Evolutionary conservation across 2,113 vertebrate genomes (phyloP), one percentile per base, ranked within the genome.

Genomic region (Haplochromis vanheusdeni): DNA sequence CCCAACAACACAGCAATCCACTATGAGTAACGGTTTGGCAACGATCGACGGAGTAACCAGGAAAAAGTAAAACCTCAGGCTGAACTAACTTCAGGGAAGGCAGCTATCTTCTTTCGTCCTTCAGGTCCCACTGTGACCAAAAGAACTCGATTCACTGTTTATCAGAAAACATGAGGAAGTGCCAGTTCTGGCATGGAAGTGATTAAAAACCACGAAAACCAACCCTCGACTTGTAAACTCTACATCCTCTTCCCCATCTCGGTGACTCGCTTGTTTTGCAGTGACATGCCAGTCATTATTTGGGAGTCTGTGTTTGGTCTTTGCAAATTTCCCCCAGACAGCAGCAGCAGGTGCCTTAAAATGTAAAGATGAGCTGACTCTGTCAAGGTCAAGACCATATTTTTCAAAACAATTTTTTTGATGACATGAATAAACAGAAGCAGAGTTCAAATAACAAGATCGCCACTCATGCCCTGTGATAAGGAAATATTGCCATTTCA

Each of bases 271-370:
- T 89, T 86, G 65, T 88, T 68, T 84, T 82, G 80, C 79, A 9
- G 6, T 6, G 33, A 81, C 81, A 80, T 21, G n/a, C 33, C 42
- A 60, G 35, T 86, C 86, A 75, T 75, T 49, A 83, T 75, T 54
- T 12, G 31, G 26, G 82, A 89, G 85, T 80, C 58, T 4, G 4
- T 84, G 89, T 92, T 89, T 87, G 81, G 84, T 82, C 92, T 90
- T 65, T 82, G 60, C 33, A 13, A 42, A 26, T 35, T 55, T 35
- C 23, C 45, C 47, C 23, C 26, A n/a, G 60, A 79, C 45, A 54
- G 42, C 51, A 19, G 87, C 80, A 79, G 82, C 79, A 62, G 73
- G 35, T 80, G 86, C 31, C 3, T 58, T 21, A 31, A 81, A 42
- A 75, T 16, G n/a, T 3, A 14, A 19, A 33, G 35, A 40, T 82